A percentile compares a stretch with the other conserved stretches of the same genome.
These are phyloP conservation scores for Acinonyx jubatus DNA, from an alignment of 2,113 vertebrate species.

Conservation along the genomic window DNA sequence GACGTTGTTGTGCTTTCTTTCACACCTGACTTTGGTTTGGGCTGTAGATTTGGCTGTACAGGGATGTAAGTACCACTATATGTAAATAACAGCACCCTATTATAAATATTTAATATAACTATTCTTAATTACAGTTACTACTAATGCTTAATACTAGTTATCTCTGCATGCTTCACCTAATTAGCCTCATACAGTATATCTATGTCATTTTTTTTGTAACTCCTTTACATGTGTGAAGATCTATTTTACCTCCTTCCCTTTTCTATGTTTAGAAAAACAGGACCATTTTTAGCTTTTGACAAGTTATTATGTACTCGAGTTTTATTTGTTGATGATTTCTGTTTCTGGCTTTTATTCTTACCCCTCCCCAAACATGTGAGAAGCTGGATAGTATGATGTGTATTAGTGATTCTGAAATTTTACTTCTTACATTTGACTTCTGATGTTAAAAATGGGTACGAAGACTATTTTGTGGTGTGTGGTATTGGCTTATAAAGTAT, in stretches of 20 bases:
- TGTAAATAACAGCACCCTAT: constrained; percentile 89
- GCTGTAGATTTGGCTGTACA: constrained; percentile 99
- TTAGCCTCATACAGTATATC: constrained; percentile 83
- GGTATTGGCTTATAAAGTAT: constrained; percentile 55
- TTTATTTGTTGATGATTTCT: constrained; percentile 79
- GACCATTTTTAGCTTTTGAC: constrained; percentile 71
- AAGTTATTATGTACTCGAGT: constrained; percentile 68
- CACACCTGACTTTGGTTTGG: constrained; percentile 99
- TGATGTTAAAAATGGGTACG: constrained; percentile 51
- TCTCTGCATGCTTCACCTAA: constrained; percentile 88
- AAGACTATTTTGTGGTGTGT: constrained; percentile 65
- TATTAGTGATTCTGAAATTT: constrained; percentile 78
- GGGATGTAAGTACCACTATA: constrained; percentile 99
- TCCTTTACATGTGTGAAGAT: constrained; percentile 81
- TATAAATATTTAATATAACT: constrained; percentile 85
- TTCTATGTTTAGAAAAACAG: constrained; percentile 77
- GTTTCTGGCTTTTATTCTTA: constrained; percentile 80
- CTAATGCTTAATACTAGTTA: constrained; percentile 84
- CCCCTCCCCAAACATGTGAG: constrained; percentile 77
- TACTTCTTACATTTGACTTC: constrained; percentile 53
- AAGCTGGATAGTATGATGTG: constrained; percentile 80
- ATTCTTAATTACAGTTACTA: constrained; percentile 84
- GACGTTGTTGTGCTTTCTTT: constrained; percentile 98
- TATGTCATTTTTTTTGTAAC: constrained; percentile 82
- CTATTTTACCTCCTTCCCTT: constrained; percentile 74